These are phyloP conservation scores for Glossosoma conforme DNA, from an alignment of 1,140 invertebrate species.

Conservation along the genomic window DNA sequence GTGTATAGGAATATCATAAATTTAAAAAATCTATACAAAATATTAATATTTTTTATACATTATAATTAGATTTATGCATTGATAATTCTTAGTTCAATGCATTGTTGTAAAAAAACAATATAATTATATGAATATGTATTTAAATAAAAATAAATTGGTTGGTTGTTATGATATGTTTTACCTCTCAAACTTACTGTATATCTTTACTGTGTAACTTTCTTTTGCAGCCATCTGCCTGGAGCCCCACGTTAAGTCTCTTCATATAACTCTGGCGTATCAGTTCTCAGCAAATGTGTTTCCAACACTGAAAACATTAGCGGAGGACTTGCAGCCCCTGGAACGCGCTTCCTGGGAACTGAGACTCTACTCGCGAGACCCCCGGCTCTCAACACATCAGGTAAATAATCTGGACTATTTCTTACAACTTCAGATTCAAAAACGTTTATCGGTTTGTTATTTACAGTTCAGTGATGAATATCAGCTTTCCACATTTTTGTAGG, in stretches of 20 bases:
- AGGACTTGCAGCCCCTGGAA: constrained; percentile 60
- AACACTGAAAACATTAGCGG: constrained; percentile 66
- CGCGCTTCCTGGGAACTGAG: constrained; percentile 77
- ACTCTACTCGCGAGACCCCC: constrained; percentile 77
- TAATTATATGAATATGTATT: too few species aligned
- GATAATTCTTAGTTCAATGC: too few species aligned
- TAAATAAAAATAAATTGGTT: too few species aligned
- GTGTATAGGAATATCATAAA: too few species aligned
- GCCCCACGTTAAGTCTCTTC: constrained; percentile 75
- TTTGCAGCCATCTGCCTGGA: constrained; percentile 63
- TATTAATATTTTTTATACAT: too few species aligned
- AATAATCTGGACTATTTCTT: background rate
- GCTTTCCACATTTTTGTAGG: too few species aligned
- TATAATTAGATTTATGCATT: too few species aligned
- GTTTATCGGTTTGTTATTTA: constrained; percentile 38
- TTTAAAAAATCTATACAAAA: too few species aligned
- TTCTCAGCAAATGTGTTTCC: constrained; percentile 69
- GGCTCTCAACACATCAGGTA: constrained; percentile 71
- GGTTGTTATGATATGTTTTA: too few species aligned
- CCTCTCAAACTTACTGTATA: too few species aligned
- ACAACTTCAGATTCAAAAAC: constrained; percentile 1
- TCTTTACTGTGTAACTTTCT: constrained; percentile 2
- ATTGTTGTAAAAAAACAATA: too few species aligned
- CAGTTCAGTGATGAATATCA: too few species aligned
- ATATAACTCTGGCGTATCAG: constrained; percentile 84